Conservation (phyloP, 1,140 invertebrate species). For the Pomacea maculata region DNA sequence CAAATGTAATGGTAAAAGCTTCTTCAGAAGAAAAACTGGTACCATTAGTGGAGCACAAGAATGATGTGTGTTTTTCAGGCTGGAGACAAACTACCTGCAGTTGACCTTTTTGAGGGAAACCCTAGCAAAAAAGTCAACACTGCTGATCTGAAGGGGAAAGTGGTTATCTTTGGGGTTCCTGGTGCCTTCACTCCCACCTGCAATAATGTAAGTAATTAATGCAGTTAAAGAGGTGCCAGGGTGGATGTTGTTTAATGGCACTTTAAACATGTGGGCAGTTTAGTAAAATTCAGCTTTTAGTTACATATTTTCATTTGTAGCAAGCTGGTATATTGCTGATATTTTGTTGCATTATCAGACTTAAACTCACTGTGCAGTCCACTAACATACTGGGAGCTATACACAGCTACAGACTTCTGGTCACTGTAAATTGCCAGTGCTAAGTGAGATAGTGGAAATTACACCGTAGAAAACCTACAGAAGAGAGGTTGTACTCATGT, state of each 20-base stretch:
- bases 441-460: too few relatives aligned
- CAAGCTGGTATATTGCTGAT: too few relatives aligned
- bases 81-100: constrained; percentile 81
- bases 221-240: neutral
- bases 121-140: constrained; percentile 88
- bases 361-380: too few relatives aligned
- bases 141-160: constrained; percentile 81
- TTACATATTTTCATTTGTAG: too few relatives aligned
- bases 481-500: too few relatives aligned
- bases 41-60: neutral
- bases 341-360: too few relatives aligned
- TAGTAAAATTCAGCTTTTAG: too few relatives aligned
- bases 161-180: constrained; percentile 89
- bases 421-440: too few relatives aligned
- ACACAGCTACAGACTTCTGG: too few relatives aligned
- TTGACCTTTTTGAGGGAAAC: constrained; percentile 84
- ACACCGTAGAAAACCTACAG: too few relatives aligned
- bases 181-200: constrained; percentile 96
- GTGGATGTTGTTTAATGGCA: neutral
- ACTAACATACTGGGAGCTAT: too few relatives aligned
- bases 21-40: neutral
- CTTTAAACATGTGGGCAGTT: too few relatives aligned
- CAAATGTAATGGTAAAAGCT: neutral
- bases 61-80: constrained; percentile 35
- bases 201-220: constrained; percentile 74